Evolutionary conservation across 2,113 vertebrate genomes (phyloP), one percentile per base, ranked within the genome.

Genomic region (Podarcis cretensis): DNA sequence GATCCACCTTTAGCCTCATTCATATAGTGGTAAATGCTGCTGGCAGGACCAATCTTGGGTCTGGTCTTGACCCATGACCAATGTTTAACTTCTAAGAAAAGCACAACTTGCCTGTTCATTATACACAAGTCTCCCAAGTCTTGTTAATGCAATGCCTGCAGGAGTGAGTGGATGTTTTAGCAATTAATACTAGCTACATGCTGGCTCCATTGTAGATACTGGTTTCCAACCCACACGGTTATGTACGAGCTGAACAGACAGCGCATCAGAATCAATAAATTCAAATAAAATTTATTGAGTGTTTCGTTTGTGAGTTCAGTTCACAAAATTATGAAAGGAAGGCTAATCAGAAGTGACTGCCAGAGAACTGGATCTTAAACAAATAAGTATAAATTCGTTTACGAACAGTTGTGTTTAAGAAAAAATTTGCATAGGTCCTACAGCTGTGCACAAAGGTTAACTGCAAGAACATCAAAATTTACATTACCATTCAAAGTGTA

Each of bases 361-460:
- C 94, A 89, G 92, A 94, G 89, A 89, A 91, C 89, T 93, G 93
- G 93, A 91, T 87, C 35, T 85, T 92, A 83, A 74, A 90, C 81
- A 89, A 95, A 90, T 89, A 92, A 91, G 93, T 92, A 95, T 94
- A 95, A 90, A 85, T 83, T 74, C 79, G 68, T 89, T 89, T 91
- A 84, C 59, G 90, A 92, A 92, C 88, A 48, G 90, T 89, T 92
- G 91, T 91, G 91, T 93, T 83, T 86, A 89, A 87, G 89, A 91
- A 94, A 48, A 94, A 93, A 79, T 81, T 94, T 97, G 96, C 96
- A 96, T 92, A 96, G 95, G 81, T 94, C 84, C 88, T 93, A 95
- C 92, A 93, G 90, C 92, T 86, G 91, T 92, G 89, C 94, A 91
- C 92, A 86, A 80, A 83, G 71, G 32, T 43, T 81, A 91, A 32